These are phyloP conservation scores for Carcharodon carcharias DNA, from an alignment of 2,797 vertebrate species.

Conservation along the genomic window DNA sequence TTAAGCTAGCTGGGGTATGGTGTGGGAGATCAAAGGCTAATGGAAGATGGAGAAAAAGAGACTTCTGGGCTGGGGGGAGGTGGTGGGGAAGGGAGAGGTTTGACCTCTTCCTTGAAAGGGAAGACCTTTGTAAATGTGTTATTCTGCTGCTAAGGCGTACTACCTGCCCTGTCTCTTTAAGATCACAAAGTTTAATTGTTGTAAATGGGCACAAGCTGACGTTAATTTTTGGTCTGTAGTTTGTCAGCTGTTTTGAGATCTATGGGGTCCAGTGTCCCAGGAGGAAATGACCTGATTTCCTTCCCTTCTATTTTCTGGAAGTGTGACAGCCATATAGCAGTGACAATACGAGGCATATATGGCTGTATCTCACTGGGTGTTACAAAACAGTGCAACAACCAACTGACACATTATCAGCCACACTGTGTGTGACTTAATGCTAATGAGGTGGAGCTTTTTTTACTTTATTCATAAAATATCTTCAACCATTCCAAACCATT, in stretches of 20 bases:
- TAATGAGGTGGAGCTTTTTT: background rate
- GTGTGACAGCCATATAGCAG: background rate
- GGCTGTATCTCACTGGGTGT: background rate
- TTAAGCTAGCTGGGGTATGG: background rate
- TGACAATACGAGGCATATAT: too few species aligned
- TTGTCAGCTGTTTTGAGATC: background rate
- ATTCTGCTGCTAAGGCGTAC: background rate
- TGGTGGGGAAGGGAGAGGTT: too few species aligned
- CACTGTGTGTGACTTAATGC: background rate
- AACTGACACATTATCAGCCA: background rate
- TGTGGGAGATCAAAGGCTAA: background rate
- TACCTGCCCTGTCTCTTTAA: background rate
- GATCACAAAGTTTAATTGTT: background rate
- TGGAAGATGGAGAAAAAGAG: background rate
- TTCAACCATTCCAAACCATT: too few species aligned
- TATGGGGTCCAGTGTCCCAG: background rate
- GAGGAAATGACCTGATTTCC: background rate
- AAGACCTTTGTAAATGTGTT: background rate
- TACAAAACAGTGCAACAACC: background rate
- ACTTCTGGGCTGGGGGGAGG: background rate
- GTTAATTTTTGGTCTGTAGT: background rate
- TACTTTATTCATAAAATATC: too few species aligned
- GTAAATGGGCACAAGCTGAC: background rate
- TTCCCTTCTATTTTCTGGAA: background rate
- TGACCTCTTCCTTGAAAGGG: too few species aligned